These are phyloP conservation scores for Zygothrica quintamaculata DNA, from an alignment of 2,888 invertebrate species.

Conservation along the genomic window DNA sequence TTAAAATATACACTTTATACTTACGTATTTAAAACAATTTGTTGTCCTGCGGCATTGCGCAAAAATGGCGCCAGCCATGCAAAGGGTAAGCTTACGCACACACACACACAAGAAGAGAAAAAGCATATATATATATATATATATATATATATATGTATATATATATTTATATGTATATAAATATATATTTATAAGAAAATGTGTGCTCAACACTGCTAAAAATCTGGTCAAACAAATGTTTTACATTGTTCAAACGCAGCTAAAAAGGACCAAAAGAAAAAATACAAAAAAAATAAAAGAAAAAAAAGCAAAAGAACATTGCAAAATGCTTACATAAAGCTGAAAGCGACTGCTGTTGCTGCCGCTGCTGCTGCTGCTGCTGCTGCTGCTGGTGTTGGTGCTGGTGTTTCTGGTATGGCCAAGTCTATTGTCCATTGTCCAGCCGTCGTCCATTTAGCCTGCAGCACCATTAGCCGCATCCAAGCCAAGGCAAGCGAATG, in stretches of 20 bases:
- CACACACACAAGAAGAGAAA: slow-evolving; percentile 33
- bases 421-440: slow-evolving; percentile 42
- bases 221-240: slow-evolving; percentile 75
- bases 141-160: slow-evolving; percentile 25
- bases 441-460: slow-evolving; percentile 51
- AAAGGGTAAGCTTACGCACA: slow-evolving; percentile 18
- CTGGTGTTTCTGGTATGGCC: slow-evolving; percentile 12
- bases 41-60: slow-evolving; percentile 42
- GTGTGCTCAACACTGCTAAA: slow-evolving; percentile 59
- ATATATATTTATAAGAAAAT: slow-evolving; percentile 45
- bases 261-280: slow-evolving; percentile 17
- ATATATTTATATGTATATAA: slow-evolving; percentile 30
- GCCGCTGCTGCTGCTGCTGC: slow-evolving; percentile 2
- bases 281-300: neutral
- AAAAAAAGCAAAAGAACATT: slow-evolving; percentile 41
- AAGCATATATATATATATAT: slow-evolving; percentile 12
- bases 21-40: slow-evolving; percentile 42
- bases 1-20: slow-evolving; percentile 6
- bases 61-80: slow-evolving; percentile 44
- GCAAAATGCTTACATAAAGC: slow-evolving; percentile 45
- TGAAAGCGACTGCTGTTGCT: slow-evolving; percentile 23
- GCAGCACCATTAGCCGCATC: slow-evolving; percentile 72
- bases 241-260: slow-evolving; percentile 66
- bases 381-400: slow-evolving; percentile 21
- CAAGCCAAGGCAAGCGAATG: slow-evolving; percentile 21